Base-by-base conservation (phyloP, 2,888 invertebrate species). In the Melieria omissa region DNA sequence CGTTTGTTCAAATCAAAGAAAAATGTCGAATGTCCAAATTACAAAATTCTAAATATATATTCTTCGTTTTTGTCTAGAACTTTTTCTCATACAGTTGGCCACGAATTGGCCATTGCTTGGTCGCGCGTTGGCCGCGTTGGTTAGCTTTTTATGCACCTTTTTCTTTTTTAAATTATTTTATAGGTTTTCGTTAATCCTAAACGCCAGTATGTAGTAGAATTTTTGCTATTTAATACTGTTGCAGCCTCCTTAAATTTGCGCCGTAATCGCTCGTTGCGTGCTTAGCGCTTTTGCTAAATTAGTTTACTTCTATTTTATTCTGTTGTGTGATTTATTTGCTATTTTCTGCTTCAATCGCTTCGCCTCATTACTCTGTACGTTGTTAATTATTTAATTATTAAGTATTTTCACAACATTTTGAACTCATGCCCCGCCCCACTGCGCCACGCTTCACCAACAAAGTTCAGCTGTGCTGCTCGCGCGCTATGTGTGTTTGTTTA, bases 161-260 rank as follows among this genome's bases (percentile, higher is more conserved):
- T 72, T 67, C 61, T 69, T 55, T 61, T 46, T 46, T 14, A 44
- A 63, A 66, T 72, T 52, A 70, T 73, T 72, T 73, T 61, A 73
- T 74, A 74, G 71, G 69, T 70, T 75, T 60, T 70, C 64, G 71
- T 75, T 72, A 12, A 61, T 58, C 44, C 66, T 74, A 62, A 12
- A 66, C 65, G 60, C 52, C 29, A 29, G 29, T 29, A 29, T 29
- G 29, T 29, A 29, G 29, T 29, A 29, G 42, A 60, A 29, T 14
- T 61, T 67, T 61, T 67, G 49, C 60, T 67, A 67, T 64, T 71
- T 82, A 83, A 83, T 83, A 83, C 83, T 83, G 83, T 83, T 80
- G 83, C 82, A 83, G 83, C 83, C 83, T 83, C 83, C 81, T 78
- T 82, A 70, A 77, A 72, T 73, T 74, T 75, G 77, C 29, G 29